These are phyloP conservation scores for Epiblema foenella DNA, from an alignment of 2,888 invertebrate genomes.

Conservation along the genomic window DNA sequence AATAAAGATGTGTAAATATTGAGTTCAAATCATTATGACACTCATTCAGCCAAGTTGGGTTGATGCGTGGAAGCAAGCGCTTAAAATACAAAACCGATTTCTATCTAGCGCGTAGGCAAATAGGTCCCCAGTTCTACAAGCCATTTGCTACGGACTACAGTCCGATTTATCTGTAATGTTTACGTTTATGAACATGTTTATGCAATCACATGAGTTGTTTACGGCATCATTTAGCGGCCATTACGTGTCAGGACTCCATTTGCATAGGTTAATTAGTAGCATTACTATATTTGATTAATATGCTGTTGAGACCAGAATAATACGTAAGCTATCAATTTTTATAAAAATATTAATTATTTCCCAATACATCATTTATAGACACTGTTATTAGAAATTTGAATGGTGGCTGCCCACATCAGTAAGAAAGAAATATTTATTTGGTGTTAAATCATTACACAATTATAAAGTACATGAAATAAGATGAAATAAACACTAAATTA, in stretches of 20 bases:
- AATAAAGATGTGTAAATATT: no score
- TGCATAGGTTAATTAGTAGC: slow-evolving; percentile 33
- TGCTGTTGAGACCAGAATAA: background rate
- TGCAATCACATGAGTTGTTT: slow-evolving; percentile 17
- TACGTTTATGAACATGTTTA: slow-evolving; percentile 23
- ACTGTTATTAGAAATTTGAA: no score
- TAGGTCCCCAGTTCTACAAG: background rate
- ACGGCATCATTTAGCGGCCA: slow-evolving; percentile 18
- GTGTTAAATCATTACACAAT: no score
- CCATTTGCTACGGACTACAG: background rate
- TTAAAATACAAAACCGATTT: background rate
- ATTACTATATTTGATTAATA: slow-evolving; percentile 14
- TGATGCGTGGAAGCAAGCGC: background rate
- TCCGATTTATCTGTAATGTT: slow-evolving; percentile 11
- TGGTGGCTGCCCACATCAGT: no score
- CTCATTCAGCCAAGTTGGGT: no score
- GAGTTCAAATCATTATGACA: no score
- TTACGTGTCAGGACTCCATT: slow-evolving; percentile 11
- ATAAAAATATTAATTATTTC: no score
- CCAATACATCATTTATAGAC: no score
- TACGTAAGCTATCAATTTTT: background rate
- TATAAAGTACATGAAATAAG: no score
- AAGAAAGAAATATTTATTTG: no score
- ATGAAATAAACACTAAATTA: no score
- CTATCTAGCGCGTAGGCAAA: background rate